Evolutionary conservation across 2,113 vertebrate genomes (phyloP).

Genomic region (Bagarius yarrelli): DNA sequence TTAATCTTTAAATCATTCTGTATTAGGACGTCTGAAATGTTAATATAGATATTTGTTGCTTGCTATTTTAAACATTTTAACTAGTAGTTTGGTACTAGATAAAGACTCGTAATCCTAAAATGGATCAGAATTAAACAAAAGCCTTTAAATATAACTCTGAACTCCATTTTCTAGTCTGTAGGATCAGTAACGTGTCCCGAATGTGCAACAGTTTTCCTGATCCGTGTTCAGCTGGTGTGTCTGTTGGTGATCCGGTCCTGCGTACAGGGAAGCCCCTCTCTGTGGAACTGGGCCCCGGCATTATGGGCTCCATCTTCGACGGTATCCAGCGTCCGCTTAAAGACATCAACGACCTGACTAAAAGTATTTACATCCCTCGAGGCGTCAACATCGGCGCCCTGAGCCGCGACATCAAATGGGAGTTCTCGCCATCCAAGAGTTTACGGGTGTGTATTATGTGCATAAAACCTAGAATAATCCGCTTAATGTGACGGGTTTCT

Average conservation of each 20-base stretch:
- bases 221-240: constrained; percentile 83
- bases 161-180: background rate
- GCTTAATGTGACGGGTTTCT: background rate
- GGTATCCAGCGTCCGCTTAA: constrained; percentile 95
- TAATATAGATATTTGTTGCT: no score
- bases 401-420: constrained; percentile 92
- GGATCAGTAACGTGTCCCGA: background rate
- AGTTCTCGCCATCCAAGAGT: constrained; percentile 85
- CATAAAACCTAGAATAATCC: background rate
- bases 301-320: constrained; percentile 99
- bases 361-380: constrained; percentile 97
- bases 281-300: constrained; percentile 93
- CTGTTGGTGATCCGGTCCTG: constrained; percentile 93
- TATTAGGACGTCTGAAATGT: no score
- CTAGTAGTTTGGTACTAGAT: no score
- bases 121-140: no score
- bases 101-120: no score
- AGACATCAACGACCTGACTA: constrained; percentile 87
- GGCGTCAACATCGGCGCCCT: constrained; percentile 93
- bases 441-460: constrained; percentile 76
- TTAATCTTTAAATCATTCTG: no score
- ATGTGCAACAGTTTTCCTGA: constrained; percentile 75
- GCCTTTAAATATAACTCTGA: background rate
- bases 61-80: no score
- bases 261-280: constrained; percentile 95